Evolutionary conservation across 1,140 invertebrate species (phyloP).

Genomic region (Anastatus disparis): DNA sequence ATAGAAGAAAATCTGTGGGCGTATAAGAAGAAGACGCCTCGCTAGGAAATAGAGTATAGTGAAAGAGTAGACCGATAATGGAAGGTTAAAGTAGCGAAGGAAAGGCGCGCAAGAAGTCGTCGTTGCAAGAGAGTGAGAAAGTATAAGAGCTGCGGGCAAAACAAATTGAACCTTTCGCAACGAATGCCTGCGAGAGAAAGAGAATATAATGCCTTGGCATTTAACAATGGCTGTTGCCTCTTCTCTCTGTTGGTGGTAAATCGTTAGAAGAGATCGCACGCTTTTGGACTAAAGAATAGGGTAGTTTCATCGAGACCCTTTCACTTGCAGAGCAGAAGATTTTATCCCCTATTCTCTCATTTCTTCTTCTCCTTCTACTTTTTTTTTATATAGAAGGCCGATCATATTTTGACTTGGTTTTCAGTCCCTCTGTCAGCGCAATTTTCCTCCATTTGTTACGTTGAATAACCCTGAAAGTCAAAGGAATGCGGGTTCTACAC

Average conservation of each 20-base stretch:
- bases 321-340: neutral
- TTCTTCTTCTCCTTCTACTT: neutral
- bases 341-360: neutral
- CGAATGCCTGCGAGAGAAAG: neutral
- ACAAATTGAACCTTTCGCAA: slow-evolving; percentile 46
- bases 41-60: neutral
- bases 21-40: neutral
- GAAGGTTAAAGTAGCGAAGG: slow-evolving; percentile 34
- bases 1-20: neutral
- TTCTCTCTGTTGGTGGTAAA: neutral
- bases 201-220: slow-evolving; percentile 45
- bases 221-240: slow-evolving; percentile 46
- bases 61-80: slow-evolving; percentile 43
- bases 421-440: slow-evolving; percentile 19
- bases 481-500: neutral
- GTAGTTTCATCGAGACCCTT: slow-evolving; percentile 21
- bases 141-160: slow-evolving; percentile 37
- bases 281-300: slow-evolving; percentile 30
- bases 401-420: slow-evolving; percentile 43
- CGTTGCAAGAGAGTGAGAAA: too few relatives aligned
- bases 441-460: slow-evolving; percentile 9
- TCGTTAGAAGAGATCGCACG: slow-evolving; percentile 9
- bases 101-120: slow-evolving; percentile 32
- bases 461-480: neutral
- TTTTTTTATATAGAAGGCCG: neutral